These are phyloP conservation scores for Choristoneura fumiferana DNA, from an alignment of 1,140 invertebrate genomes.

Conservation along the genomic window DNA sequence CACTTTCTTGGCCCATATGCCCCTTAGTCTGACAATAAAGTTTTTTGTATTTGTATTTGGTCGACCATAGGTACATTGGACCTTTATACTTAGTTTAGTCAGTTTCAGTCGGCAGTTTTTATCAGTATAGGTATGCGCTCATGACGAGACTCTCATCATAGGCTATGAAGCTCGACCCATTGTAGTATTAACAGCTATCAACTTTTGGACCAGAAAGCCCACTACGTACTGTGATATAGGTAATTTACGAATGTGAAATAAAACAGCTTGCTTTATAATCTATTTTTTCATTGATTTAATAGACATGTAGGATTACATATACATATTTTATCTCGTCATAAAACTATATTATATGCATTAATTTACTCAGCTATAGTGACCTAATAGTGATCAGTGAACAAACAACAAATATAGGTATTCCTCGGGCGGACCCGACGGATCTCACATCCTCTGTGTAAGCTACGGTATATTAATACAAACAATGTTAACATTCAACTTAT, in stretches of 20 bases:
- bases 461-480: constrained; percentile 55
- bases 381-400: constrained; percentile 71
- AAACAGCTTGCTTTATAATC: constrained; percentile 45
- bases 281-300: constrained; percentile 76
- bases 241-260: constrained; percentile 22
- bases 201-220: no score
- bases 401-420: constrained; percentile 56
- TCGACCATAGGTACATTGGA: no score
- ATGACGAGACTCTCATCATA: no score
- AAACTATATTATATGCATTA: constrained; percentile 75
- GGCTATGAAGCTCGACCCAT: no score
- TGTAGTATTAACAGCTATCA: no score
- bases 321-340: constrained; percentile 73
- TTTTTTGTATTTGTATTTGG: no score
- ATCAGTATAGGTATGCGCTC: no score
- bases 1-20: no score
- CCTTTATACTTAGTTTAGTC: no score
- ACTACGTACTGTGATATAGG: no score
- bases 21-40: no score
- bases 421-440: neutral
- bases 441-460: constrained; percentile 36
- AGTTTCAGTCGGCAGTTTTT: no score
- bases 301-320: constrained; percentile 77
- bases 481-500: constrained; percentile 30
- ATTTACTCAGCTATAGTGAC: constrained; percentile 68